These are phyloP conservation scores for Heliornis fulica DNA, from an alignment of 2,113 vertebrate genomes.

Conservation along the genomic window DNA sequence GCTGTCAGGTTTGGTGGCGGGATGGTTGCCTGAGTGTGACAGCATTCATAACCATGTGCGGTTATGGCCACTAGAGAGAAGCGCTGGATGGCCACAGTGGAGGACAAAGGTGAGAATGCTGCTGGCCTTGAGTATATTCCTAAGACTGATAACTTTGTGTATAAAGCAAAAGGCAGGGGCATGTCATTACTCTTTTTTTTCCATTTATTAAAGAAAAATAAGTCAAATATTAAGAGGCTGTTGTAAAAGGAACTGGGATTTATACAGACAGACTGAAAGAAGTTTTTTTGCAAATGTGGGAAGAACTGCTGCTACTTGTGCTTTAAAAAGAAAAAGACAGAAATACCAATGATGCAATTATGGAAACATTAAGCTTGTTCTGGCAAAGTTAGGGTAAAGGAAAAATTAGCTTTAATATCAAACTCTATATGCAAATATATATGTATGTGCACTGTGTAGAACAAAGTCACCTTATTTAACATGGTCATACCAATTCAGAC, in stretches of 20 bases:
- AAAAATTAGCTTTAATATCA: not conserved
- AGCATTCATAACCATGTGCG: rapidly evolving
- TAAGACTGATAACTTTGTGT: not conserved
- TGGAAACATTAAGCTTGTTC: not conserved
- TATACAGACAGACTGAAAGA: not conserved
- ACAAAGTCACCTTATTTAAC: not conserved
- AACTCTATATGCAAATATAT: not conserved
- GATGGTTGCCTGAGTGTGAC: not conserved
- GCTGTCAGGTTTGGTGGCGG: not conserved
- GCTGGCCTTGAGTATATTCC: not conserved
- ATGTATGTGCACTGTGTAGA: not conserved
- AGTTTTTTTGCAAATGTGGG: not conserved
- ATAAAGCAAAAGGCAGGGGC: not conserved
- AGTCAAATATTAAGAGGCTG: not conserved
- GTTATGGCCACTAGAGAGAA: rapidly evolving
- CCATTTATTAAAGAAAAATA: not conserved
- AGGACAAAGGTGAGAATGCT: not conserved
- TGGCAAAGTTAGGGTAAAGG: not conserved
- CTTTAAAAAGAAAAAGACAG: not conserved
- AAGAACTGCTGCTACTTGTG: not conserved
- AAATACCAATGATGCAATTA: not conserved
- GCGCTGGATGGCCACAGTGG: not conserved
- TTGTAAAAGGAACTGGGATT: not conserved
- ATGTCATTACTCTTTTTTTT: not conserved
- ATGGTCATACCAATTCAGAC: not conserved